Base-by-base conservation (phyloP, 2,888 invertebrate genomes). In the Phasia obesa region DNA sequence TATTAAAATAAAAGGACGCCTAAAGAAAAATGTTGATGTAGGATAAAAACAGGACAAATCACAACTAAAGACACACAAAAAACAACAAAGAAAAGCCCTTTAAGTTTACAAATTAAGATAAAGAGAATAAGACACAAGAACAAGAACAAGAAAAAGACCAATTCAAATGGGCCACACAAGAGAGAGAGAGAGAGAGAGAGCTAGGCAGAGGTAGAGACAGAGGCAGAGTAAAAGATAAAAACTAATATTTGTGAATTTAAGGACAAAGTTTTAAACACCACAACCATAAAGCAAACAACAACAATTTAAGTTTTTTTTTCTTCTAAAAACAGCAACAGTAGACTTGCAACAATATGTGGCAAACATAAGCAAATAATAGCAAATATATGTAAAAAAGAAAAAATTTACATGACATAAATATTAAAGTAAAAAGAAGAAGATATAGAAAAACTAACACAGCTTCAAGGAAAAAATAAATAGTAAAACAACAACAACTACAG, bases 241-340 rank as follows among this genome's bases (percentile, higher is more conserved):
- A 11, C 19, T 42, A 15, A 69, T 42, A 17, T 42, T 69, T 69
- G 53, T n/a, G 15, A 4, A 31, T 44, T 27, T 53, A 60, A 62
- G 51, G 51, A 31, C 53, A 73, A 73, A 53, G 42, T 74, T 74
- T 47, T 44, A 64, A 6, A 25, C 42, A 15, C 60, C 49, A 69
- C 31, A 70, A 47, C 57, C 25, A 57, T n/a, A 35, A 7, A 42
- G 4, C n/a, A 55, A 55, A 25, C 7, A 55, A n/a, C n/a, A n/a
- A n/a, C 25, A 55, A 69, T 17, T 55, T 57, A 57, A 69, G 55
- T n/a, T 44, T 19, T 69, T 42, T 55, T 9, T 47, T n/a, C n/a
- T n/a, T n/a, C n/a, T n/a, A n/a, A n/a, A n/a, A 70, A 21, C 44
- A 57, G 15, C 31, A 70, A 19, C 15, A 27, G 27, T 44, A 69